A percentile compares a stretch with the other conserved stretches of the same genome.
phyloP scores from a whole-genome alignment of 2,888 invertebrate genomes.

The Tanypteryx hageni region DNA sequence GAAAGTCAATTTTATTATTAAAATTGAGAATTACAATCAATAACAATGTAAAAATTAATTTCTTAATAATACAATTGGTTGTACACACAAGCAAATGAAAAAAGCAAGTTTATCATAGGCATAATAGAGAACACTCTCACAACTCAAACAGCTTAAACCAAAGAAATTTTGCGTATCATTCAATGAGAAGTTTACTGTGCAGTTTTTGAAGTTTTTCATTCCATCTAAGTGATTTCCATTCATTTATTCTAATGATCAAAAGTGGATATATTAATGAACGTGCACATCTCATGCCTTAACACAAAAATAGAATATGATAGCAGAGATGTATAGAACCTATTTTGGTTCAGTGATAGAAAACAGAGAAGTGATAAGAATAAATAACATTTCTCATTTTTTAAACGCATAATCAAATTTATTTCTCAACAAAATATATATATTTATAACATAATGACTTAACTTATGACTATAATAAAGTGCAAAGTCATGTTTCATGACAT shows the following conservation, averaged over 20 bases:
- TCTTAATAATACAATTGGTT: conserved; percentile 12
- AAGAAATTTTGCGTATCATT: background rate
- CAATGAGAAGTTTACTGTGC: conserved; percentile 35
- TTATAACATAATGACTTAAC: conserved; percentile 48
- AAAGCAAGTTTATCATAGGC: conserved; percentile 29
- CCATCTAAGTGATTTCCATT: conserved; percentile 25
- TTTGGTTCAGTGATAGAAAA: conserved; percentile 16
- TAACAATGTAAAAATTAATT: conserved; percentile 49
- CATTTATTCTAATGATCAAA: background rate
- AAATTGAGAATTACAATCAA: conserved; percentile 50
- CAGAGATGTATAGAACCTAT: conserved; percentile 1
- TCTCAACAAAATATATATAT: conserved; percentile 53
- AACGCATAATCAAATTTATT: conserved; percentile 52
- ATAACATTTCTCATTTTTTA: conserved; percentile 28
- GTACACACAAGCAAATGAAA: conserved; percentile 32
- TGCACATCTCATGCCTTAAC: conserved; percentile 35
- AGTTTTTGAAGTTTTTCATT: background rate
- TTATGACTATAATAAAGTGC: conserved; percentile 33
- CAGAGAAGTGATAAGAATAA: conserved; percentile 44
- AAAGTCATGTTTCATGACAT: conserved; percentile 45
- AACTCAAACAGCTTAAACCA: conserved; percentile 23
- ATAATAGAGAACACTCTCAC: conserved; percentile 12
- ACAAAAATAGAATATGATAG: background rate
- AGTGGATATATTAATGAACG: conserved; percentile 24
- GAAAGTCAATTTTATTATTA: conserved; percentile 33